Conservation (phyloP, 2,797 vertebrate species). For the Centropyge bicolor region DNA sequence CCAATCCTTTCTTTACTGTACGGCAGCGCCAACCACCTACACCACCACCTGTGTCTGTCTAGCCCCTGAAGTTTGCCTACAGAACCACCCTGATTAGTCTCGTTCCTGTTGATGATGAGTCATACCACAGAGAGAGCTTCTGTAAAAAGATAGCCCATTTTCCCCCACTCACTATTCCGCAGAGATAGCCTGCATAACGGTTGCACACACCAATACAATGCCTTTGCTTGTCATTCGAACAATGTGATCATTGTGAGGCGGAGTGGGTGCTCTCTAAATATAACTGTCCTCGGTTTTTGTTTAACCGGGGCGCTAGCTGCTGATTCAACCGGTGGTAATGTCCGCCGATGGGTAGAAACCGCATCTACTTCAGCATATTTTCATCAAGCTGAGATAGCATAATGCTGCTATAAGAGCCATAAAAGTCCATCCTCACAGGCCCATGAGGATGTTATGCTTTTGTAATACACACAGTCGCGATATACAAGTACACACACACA, state of each 20-base stretch:
- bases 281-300: constrained; percentile 48
- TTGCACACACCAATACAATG: constrained; percentile 29
- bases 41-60: constrained; percentile 57
- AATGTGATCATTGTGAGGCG: constrained; percentile 38
- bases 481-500: constrained; percentile 25
- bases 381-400: constrained; percentile 32
- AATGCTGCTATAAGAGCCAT: constrained; percentile 33
- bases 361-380: constrained; percentile 42
- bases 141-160: constrained; percentile 38
- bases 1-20: constrained; percentile 33
- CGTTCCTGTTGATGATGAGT: constrained; percentile 63
- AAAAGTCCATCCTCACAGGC: constrained; percentile 39
- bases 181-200: constrained; percentile 48
- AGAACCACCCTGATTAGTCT: constrained; percentile 55
- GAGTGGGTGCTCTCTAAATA: constrained; percentile 38
- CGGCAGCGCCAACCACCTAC: constrained; percentile 43
- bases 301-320: constrained; percentile 32
- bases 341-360: constrained; percentile 37
- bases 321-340: constrained; percentile 57
- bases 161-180: constrained; percentile 54
- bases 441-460: constrained; percentile 30
- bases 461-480: constrained; percentile 10
- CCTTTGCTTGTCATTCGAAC: constrained; percentile 37
- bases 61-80: constrained; percentile 51
- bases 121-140: constrained; percentile 52